These are phyloP conservation scores for Odontocerum albicorne DNA, from an alignment of 2,888 invertebrate genomes.

Conservation along the genomic window DNA sequence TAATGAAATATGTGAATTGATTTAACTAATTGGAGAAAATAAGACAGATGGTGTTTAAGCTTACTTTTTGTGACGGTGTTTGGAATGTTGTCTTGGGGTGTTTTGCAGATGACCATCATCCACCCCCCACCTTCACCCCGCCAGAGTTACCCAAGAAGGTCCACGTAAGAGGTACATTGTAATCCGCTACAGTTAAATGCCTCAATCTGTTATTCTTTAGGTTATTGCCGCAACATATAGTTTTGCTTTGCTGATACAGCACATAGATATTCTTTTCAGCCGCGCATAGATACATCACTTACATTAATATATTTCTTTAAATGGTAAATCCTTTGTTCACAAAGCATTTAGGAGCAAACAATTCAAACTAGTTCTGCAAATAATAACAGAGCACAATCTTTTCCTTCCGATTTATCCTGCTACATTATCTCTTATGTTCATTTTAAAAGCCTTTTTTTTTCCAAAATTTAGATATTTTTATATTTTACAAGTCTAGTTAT, in stretches of 20 bases:
- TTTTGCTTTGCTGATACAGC: slow-evolving; percentile 23
- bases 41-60: slow-evolving; percentile 7
- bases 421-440: background rate
- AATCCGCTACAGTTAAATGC: slow-evolving; percentile 52
- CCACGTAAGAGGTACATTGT: slow-evolving; percentile 88
- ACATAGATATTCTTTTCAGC: slow-evolving; percentile 21
- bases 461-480: background rate
- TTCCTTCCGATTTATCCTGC: background rate
- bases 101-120: slow-evolving; percentile 96
- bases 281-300: slow-evolving; percentile 11
- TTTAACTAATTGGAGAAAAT: no score
- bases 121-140: slow-evolving; percentile 97
- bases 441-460: background rate
- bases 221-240: slow-evolving; percentile 26
- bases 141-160: slow-evolving; percentile 99
- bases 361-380: slow-evolving; percentile 15
- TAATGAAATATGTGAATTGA: no score
- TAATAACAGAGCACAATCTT: slow-evolving; percentile 8
- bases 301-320: background rate
- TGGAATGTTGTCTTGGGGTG: slow-evolving; percentile 63
- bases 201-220: slow-evolving; percentile 45
- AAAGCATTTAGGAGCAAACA: slow-evolving; percentile 11
- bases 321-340: slow-evolving; percentile 6
- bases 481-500: background rate
- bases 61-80: slow-evolving; percentile 43